Evolutionary conservation across 2,797 vertebrate genomes (phyloP), one percentile per base, ranked within the genome.

Genomic region (Hozukius guyotensis): DNA sequence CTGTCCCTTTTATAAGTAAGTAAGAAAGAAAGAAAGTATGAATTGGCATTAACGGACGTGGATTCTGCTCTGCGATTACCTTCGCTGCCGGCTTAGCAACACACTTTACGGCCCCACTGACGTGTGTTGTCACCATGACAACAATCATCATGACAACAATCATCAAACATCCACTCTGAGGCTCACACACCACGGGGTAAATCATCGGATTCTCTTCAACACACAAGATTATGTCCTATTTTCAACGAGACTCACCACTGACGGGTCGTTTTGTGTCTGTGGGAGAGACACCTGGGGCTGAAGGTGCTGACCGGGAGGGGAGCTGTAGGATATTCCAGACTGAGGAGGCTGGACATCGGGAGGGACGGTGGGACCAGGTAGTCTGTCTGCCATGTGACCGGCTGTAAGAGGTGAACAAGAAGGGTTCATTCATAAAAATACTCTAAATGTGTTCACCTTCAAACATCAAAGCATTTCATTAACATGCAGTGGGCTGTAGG

Each of bases 261-360:
- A 88, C 72, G 86, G 86, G 76, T 95, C 94, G 80, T 82, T 91
- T 77, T 93, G 91, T 93, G 95, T 89, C 72, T 95, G 89, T 57
- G 93, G 71, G 66, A 96, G 96, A 1, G 88, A 82, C 52, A 90
- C 81, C 83, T 89, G 91, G 42, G 95, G 88, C 84, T 95, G 92
- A 49, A 95, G 75, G 88, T 96, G 97, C 72, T 97, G 97, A 87
- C 92, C 94, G 10, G 96, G 92, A 66, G 95, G 93, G 71, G 97
- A 95, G 38, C 88, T 96, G 79, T 97, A 97, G 0, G 97, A 95
- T 73, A 97, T 83, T 42, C 95, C 95, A 85, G 96, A 89, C 87
- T 96, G 96, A 27, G 96, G 91, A 85, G 96, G 94, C 82, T 96
- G 96, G 10, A 95, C 93, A 77, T 99, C 99, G 0, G 95, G 90